Conservation (phyloP, 2,113 vertebrate genomes). For the Dicaeum eximium region DNA sequence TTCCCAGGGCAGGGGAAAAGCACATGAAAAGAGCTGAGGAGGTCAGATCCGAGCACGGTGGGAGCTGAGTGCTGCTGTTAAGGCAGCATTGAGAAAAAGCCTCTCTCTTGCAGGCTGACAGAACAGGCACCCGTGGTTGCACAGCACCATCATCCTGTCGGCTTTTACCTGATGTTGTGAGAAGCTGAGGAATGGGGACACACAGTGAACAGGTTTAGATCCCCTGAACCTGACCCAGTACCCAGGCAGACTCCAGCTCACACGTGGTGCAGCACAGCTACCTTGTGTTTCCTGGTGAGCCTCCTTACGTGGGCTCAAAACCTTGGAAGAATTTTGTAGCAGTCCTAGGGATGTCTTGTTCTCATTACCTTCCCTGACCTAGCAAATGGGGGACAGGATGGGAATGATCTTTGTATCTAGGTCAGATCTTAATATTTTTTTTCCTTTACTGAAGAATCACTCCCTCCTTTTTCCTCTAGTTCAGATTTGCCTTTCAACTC, state of each 20-base stretch:
- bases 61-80: not conserved
- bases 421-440: conserved; percentile 1
- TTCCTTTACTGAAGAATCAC: not conserved
- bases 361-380: not conserved
- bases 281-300: not conserved
- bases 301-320: not conserved
- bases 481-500: not conserved
- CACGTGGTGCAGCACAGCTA: rapidly evolving
- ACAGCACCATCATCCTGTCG: not conserved
- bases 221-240: not conserved
- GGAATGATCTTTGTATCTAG: not conserved
- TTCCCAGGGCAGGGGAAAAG: not conserved
- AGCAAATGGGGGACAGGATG: not conserved
- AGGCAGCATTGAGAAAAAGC: not conserved
- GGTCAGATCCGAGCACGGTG: not conserved
- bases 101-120: not conserved
- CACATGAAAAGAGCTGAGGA: not conserved
- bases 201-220: not conserved
- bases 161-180: not conserved
- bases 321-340: not conserved
- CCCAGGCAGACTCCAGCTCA: not conserved
- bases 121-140: not conserved
- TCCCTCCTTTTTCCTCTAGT: not conserved
- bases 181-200: not conserved
- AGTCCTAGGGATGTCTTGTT: not conserved